Base-by-base conservation (phyloP, 2,797 vertebrate species). In the Amazonetta brasiliensis region DNA sequence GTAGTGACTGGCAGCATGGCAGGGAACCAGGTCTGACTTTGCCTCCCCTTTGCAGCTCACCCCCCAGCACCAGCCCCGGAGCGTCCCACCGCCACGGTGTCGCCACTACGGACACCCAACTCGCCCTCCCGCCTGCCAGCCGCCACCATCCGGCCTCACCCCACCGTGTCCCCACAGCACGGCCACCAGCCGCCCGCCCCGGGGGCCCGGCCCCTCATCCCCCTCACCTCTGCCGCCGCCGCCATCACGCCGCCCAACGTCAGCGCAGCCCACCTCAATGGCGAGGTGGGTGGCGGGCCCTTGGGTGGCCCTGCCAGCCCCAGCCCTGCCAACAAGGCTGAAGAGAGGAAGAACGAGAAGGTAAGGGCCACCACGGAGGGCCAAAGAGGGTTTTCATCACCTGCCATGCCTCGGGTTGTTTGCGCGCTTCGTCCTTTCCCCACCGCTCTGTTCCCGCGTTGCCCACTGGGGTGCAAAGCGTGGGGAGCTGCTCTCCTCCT, bases 171-270 rank as follows among this genome's bases (percentile, higher is more conserved):
- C 77, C 98, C 98, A 0, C 99, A 99, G 71, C 98, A 99, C 26
- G 85, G 98, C 74, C 98, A 98, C 85, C 99, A 98, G 69, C 97
- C 98, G 3, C 97, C 98, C 0, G 20, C 97, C 5, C 63, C 95
- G 0, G 97, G 96, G 20, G 52, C 95, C 52, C 97, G 99, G 60
- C 98, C 98, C 30, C 97, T 98, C 89, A 98, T 99, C 73, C 98
- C 99, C 4, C 98, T 99, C 79, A 98, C 98, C 11, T 99, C 99
- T 0, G 98, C 99, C 2, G 98, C 99, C 0, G 98, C 98, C 1
- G 99, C 99, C 90, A 98, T 99, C 97, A 99, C 99, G 0, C 99
- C 99, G 5, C 99, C 99, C 58, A 99, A 99, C 14, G 97, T 99
- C 96, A 99, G 97, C 5, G 99, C 99, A 0, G 98, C 98, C 62